Percentiles rank a stretch among this genome's conserved stretches.
Evolutionary conservation across 2,888 invertebrate genomes (phyloP).

Genomic region (Saturnia pavonia): DNA sequence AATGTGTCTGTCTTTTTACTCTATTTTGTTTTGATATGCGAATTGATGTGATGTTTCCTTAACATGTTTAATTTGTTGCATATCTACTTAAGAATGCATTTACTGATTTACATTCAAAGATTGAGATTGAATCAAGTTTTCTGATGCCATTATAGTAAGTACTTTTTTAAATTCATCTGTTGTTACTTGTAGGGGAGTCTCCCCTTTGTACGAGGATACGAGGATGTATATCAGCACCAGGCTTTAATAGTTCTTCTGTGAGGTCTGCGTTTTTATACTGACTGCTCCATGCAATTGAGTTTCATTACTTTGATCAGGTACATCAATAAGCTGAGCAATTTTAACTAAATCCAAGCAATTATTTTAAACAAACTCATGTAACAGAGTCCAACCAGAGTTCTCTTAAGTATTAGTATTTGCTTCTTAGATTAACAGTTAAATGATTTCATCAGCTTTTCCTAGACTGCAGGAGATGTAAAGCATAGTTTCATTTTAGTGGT

Average conservation of each 20-base stretch:
- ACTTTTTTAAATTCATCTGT: constrained; percentile 48
- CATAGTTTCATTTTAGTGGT: constrained; percentile 85
- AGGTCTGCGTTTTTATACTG: constrained; percentile 66
- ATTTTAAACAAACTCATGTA: constrained; percentile 86
- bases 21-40: too few species aligned
- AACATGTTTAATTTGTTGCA: too few species aligned
- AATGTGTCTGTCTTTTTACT: too few species aligned
- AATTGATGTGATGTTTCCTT: too few species aligned
- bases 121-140: constrained; percentile 66
- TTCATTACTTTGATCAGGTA: constrained; percentile 82
- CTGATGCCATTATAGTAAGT: constrained; percentile 44
- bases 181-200: constrained; percentile 74
- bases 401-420: constrained; percentile 86
- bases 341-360: constrained; percentile 79
- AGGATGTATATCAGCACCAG: constrained; percentile 80
- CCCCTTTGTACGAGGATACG: constrained; percentile 80
- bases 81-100: too few species aligned
- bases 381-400: constrained; percentile 87
- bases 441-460: constrained; percentile 75
- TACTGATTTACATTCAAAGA: constrained; percentile 58
- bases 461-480: constrained; percentile 83
- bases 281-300: constrained; percentile 87
- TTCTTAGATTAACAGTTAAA: constrained; percentile 76
- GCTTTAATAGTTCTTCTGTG: constrained; percentile 78
- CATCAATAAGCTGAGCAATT: constrained; percentile 81